Percentiles rank a stretch among this genome's conserved stretches.
Evolutionary conservation across 2,113 vertebrate genomes (phyloP).

Genomic region (Microcebus lehilahytsara): DNA sequence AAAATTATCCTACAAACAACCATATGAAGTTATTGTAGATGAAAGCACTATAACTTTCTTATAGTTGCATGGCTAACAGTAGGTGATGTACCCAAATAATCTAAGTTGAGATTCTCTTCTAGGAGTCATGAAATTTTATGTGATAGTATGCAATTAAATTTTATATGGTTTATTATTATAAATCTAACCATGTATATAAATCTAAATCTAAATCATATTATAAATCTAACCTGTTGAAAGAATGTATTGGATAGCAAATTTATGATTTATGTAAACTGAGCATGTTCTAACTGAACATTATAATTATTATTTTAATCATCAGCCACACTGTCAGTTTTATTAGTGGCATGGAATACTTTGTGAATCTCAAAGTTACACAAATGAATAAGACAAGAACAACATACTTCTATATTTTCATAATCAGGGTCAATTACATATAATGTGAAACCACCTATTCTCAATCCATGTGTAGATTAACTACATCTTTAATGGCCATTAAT

Average conservation of each 20-base stretch:
- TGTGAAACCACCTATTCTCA: background rate
- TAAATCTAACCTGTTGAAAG: background rate
- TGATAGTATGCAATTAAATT: background rate
- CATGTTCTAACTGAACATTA: background rate
- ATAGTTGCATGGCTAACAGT: background rate
- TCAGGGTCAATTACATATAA: background rate
- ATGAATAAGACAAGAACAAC: background rate
- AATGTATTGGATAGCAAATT: background rate
- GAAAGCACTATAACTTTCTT: background rate
- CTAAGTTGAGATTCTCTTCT: slow-evolving; percentile 16
- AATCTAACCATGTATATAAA: background rate
- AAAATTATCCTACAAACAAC: background rate
- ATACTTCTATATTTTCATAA: background rate
- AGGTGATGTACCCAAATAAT: background rate
- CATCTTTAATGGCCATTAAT: background rate
- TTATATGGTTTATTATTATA: background rate
- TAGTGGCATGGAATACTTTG: background rate
- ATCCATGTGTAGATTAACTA: background rate
- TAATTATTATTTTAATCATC: background rate
- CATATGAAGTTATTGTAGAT: background rate
- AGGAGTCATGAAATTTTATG: slow-evolving; percentile 9
- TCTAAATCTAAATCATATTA: too few species aligned
- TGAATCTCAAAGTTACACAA: background rate
- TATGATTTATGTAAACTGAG: background rate
- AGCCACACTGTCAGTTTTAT: background rate